Evolutionary conservation across 2,888 invertebrate species (phyloP), one percentile per base, ranked within the genome.

Genomic region (Tenthredo distinguenda): DNA sequence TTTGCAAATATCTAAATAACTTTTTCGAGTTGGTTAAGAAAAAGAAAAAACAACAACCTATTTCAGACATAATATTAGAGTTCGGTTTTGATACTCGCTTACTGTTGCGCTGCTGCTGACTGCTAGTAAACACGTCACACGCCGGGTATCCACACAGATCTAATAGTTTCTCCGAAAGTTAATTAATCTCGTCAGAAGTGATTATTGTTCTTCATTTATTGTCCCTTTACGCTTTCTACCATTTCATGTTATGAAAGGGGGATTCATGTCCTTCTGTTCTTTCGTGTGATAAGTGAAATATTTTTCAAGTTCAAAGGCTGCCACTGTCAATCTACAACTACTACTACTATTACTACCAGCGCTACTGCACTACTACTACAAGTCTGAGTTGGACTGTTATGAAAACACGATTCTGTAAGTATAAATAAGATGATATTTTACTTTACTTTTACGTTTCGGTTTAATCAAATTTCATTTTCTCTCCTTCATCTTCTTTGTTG

Each of bases 381-480:
- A 81, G 18, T 81, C n/a, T 55, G 15, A 40, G 26, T 47, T 47
- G 31, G 31, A 47, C 31, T 83, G 83, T 83, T 83, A 47, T 83
- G 71, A 83, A 43, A 82, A 65, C 26, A 68, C 65, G 26, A 83
- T 83, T 83, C 47, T 31, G 83, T 83, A 50, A 83, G 83, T 83
- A 82, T 12, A 62, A 62, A 12, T 18, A 62, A 65, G 21, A 10
- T 31, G 10, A 10, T n/a, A 26, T 26, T 47, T 43, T n/a, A 74
- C 43, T 74, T 76, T 18, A 43, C 21, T 18, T 26, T 50, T 26
- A 21, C 15, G 50, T 18, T 10, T 12, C 0, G 21, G 21, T 74
- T 40, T 43, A 12, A 18, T 31, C 15, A 68, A 31, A 6, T 34
- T 68, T 68, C 3, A 12, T 12, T 68, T 2, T 21, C 21, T 58